Base-by-base conservation (phyloP, 2,113 vertebrate species). In the Aramus guarauna region DNA sequence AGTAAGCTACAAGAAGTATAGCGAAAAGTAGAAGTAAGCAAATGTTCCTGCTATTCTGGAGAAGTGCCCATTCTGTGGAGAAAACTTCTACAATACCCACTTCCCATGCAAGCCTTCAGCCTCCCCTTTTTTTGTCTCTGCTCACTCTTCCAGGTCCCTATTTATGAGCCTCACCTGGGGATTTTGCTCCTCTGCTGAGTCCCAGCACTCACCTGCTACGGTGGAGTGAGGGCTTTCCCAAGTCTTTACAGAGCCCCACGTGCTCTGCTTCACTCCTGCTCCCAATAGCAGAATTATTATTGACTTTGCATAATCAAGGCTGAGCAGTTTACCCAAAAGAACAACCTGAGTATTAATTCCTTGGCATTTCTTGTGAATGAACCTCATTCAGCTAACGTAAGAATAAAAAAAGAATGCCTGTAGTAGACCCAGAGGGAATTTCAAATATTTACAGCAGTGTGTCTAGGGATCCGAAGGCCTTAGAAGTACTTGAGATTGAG, bases 371-470 rank as follows among this genome's bases (percentile, higher is more conserved):
- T 81, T 78, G 37, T 77, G 79, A 77, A 75, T 88, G 82, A 73
- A 26, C 37, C 13, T 88, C 27, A 53, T 75, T 95, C 69, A 80
- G 72, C 60, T 85, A 83, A 88, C 69, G 58, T 72, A 76, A 88
- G 90, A 97, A 92, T 36, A 68, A 58, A 75, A 96, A 93, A 92
- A 81, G 16, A 91, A 72, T 78, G 68, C 60, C 72, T 88, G 13
- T 48, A 86, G 71, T 68, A 92, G 39, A 67, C 64, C 59, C 63
- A 82, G 60, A 92, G 47, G 79, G 41, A 86, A 91, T 94, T 93
- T 97, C 83, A 93, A 92, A 87, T 87, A 95, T 92, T 75, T 95
- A 75, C 84, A 95, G 56, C 39, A 29, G 43, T 59, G 77, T 93
- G 64, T 88, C 81, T 93, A 48, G 74, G 87, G 43, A 37, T 95